These are phyloP conservation scores for Nanorana parkeri DNA, from an alignment of 2,113 vertebrate genomes.

Conservation along the genomic window DNA sequence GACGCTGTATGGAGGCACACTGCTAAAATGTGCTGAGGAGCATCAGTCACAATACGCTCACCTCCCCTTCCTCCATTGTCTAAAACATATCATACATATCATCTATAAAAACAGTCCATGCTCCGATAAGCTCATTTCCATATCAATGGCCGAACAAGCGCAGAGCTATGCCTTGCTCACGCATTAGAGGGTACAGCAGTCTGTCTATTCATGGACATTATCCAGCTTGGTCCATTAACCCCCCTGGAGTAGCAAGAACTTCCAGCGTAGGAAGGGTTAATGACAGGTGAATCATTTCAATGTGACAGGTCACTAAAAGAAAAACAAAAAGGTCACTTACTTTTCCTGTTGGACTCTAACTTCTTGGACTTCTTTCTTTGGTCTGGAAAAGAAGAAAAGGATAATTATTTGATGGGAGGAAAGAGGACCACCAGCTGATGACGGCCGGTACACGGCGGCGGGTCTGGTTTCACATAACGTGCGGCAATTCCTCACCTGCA, in stretches of 20 bases:
- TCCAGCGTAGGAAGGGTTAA: conserved; percentile 28
- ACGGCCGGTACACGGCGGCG: too few relatives aligned
- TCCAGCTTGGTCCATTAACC: background rate
- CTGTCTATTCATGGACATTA: background rate
- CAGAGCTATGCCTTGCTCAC: background rate
- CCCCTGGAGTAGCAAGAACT: background rate
- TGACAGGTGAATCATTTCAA: background rate
- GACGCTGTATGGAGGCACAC: background rate
- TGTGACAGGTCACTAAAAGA: background rate
- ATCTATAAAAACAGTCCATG: background rate
- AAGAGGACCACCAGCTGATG: too few relatives aligned
- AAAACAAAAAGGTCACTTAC: conserved; percentile 79
- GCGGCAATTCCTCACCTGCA: conserved; percentile 87
- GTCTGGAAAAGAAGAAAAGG: conserved; percentile 76
- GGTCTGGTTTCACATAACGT: too few relatives aligned
- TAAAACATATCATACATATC: too few relatives aligned
- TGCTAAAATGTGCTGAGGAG: conserved; percentile 9
- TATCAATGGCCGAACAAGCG: background rate
- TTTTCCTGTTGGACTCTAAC: conserved; percentile 88
- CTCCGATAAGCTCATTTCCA: background rate
- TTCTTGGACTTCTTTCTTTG: conserved; percentile 91
- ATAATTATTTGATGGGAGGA: conserved; percentile 55
- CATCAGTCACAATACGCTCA: conserved; percentile 5
- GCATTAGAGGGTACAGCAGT: background rate
- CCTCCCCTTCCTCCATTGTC: too few relatives aligned